Base-by-base conservation (phyloP, 2,888 invertebrate genomes). In the Archips crataeganus region DNA sequence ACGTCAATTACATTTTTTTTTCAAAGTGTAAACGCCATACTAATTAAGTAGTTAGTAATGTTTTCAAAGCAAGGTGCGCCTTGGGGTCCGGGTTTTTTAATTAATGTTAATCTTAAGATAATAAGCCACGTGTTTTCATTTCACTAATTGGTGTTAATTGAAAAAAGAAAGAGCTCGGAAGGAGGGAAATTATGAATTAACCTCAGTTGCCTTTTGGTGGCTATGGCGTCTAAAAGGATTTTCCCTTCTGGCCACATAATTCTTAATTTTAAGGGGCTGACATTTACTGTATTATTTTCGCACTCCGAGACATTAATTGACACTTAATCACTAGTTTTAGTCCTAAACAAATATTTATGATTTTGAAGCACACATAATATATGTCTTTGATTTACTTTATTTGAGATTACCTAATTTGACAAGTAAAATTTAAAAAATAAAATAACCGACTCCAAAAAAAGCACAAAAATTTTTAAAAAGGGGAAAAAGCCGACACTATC, bases 101-200 rank as follows among this genome's bases (percentile, higher is more conserved):
- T 93, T 92, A 93, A 89, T 88, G 89, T 89, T 90, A 90, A 92
- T 92, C 89, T 92, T 89, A 89, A 87, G 88, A 90, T 91, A 92
- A 92, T 92, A 91, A 92, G 90, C 88, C 85, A 85, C 88, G 85
- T 89, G 85, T 87, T 90, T 87, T 84, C 80, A 86, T 90, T 87
- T 84, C 80, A 86, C 89, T 93, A 93, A 91, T 92, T 91, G 86
- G 85, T 86, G 83, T 85, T 84, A 86, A 88, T 86, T 88, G 79
- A 85, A 87, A 87, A 85, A 85, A 82, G 62, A 68, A 73, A 73
- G 64, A 54, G 42, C 74, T 78, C 77, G 75, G 76, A 82, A 82
- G 34, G 65, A 70, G 70, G 42, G 8, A 59, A 69, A 73, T 73
- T 73, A 64, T 69, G 68, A 63, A 69, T 64, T 69, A 47, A 62